Conservation (phyloP, 1,140 invertebrate genomes). For the Nixonia krombeini region DNA sequence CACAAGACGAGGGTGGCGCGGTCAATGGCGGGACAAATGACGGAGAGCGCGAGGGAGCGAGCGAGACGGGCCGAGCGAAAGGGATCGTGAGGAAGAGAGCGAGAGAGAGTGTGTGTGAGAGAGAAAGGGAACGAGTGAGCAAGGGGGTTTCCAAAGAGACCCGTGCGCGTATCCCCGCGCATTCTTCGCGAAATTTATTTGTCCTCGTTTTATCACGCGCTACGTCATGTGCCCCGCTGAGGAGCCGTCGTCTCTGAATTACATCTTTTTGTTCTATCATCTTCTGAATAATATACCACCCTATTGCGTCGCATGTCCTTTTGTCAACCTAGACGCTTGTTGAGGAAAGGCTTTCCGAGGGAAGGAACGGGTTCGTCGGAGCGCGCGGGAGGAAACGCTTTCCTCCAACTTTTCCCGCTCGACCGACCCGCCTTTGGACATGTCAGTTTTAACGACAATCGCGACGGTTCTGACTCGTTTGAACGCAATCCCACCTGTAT, state of each 20-base stretch:
- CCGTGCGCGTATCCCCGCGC: constrained; percentile 25
- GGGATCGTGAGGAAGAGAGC: no score
- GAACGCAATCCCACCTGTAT: no score
- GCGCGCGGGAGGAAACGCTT: not conserved
- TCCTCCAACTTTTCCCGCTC: no score
- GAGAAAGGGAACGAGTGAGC: constrained; percentile 3
- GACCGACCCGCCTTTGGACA: no score
- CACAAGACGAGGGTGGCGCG: constrained; percentile 61
- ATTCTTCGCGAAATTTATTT: constrained; percentile 51
- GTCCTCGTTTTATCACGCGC: constrained; percentile 48
- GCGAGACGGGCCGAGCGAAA: no score
- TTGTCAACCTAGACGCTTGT: not conserved
- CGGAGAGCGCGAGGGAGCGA: no score
- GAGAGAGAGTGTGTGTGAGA: constrained; percentile 10
- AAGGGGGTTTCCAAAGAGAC: constrained; percentile 44
- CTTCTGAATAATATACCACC: not conserved
- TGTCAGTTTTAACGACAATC: no score
- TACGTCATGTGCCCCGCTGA: constrained; percentile 23
- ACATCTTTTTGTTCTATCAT: constrained; percentile 21
- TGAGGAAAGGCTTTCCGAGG: not conserved
- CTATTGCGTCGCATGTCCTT: not conserved
- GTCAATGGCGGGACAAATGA: constrained; percentile 44
- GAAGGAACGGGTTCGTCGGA: not conserved
- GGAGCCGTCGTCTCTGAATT: constrained; percentile 28
- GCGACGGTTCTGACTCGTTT: no score